Conservation (phyloP, 2,797 vertebrate species). For the Halcyon leucocephala region DNA sequence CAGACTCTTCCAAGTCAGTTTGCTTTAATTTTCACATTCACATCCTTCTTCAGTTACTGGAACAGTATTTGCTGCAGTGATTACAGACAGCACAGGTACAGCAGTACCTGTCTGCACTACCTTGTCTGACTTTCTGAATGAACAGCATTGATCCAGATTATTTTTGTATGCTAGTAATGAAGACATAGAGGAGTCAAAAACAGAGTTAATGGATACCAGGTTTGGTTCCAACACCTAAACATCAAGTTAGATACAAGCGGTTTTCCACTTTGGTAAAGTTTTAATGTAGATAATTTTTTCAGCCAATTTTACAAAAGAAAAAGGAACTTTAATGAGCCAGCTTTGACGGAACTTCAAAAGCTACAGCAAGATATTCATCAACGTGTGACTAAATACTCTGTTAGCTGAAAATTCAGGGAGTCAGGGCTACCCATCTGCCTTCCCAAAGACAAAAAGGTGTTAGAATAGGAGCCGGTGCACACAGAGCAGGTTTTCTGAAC, state of each 20-base stretch:
- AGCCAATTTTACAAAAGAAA: neutral
- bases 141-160: neutral
- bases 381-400: neutral
- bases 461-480: neutral
- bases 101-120: neutral
- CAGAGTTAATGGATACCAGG: rapidly evolving
- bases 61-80: neutral
- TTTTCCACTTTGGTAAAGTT: neutral
- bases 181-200: neutral
- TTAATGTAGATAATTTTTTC: neutral
- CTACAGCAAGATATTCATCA: neutral
- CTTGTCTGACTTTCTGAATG: neutral
- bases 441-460: neutral
- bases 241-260: neutral
- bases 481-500: neutral
- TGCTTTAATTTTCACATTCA: neutral
- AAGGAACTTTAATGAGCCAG: neutral
- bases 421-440: neutral
- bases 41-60: neutral
- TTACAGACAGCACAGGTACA: neutral
- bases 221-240: neutral
- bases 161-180: neutral
- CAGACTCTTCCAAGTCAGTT: neutral
- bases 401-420: neutral
- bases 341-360: neutral